Conservation (phyloP, 53 echinoderm and acorn worm genomes). For the Luidia sarsii region DNA sequence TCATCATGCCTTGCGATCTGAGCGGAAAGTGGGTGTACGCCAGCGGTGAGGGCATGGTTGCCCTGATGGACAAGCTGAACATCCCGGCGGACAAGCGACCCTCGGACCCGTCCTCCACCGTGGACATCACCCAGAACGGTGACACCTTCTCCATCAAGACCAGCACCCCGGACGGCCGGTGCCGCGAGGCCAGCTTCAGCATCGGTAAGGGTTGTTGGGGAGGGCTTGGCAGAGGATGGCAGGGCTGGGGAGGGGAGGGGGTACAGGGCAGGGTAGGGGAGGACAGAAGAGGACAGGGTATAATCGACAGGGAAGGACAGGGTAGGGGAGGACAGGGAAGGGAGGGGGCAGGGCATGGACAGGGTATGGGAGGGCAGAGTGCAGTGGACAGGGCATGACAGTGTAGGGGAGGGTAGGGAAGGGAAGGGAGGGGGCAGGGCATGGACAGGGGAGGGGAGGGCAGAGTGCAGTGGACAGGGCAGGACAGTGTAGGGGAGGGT, state of each 20-base stretch:
- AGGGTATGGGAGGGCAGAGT: too few relatives aligned
- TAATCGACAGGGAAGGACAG: not conserved
- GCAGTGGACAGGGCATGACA: too few relatives aligned
- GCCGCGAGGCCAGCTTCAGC: slow-evolving; percentile 58
- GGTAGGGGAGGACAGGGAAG: too few relatives aligned
- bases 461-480: too few relatives aligned
- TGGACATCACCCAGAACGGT: slow-evolving; percentile 71
- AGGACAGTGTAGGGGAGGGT: too few relatives aligned
- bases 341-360: too few relatives aligned
- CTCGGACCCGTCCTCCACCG: slow-evolving; percentile 66
- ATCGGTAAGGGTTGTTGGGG: slow-evolving; percentile 18
- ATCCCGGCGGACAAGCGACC: slow-evolving; percentile 79
- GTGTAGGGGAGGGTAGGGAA: too few relatives aligned
- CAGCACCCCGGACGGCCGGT: slow-evolving; percentile 35
- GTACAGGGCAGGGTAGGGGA: slow-evolving; percentile 50
- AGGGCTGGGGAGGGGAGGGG: slow-evolving; percentile 63
- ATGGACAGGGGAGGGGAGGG: too few relatives aligned
- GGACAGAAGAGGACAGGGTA: not conserved
- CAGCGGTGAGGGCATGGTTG: slow-evolving; percentile 76
- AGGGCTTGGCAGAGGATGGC: slow-evolving; percentile 64
- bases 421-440: too few relatives aligned
- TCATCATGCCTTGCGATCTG: slow-evolving; percentile 64
- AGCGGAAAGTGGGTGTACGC: slow-evolving; percentile 79
- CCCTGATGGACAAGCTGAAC: slow-evolving; percentile 63
- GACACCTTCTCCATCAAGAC: slow-evolving; percentile 73